phyloP scores from a whole-genome alignment of 2,113 vertebrate genomes.

The Bettongia penicillata region DNA sequence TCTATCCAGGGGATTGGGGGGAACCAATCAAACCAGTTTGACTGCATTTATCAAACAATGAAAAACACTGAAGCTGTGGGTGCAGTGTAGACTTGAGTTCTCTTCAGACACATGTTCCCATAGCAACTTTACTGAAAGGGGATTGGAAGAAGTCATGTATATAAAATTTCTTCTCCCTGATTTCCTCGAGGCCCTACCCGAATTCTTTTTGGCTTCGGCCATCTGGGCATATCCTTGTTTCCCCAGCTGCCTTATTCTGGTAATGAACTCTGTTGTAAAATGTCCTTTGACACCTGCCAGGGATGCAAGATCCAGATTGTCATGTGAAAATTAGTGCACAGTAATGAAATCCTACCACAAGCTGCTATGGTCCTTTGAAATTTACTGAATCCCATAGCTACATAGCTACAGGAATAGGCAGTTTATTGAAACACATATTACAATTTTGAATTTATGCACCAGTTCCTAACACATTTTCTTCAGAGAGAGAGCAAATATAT shows the following conservation, averaged over 20 bases:
- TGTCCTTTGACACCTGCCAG: constrained; percentile 64
- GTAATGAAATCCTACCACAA: constrained; percentile 40
- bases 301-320: constrained; percentile 66
- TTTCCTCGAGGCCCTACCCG: constrained; percentile 65
- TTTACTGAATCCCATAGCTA: constrained; percentile 10
- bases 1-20: background rate
- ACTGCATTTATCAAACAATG: constrained; percentile 68
- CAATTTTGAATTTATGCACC: constrained; percentile 53
- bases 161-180: constrained; percentile 70
- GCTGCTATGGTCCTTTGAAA: constrained; percentile 45
- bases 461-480: constrained; percentile 48
- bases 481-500: background rate
- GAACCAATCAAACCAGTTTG: constrained; percentile 69
- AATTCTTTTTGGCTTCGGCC: constrained; percentile 64
- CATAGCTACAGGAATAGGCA: constrained; percentile 24
- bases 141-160: constrained; percentile 62
- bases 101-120: constrained; percentile 73
- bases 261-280: constrained; percentile 65
- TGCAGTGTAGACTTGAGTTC: constrained; percentile 56
- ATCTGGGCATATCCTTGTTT: constrained; percentile 61
- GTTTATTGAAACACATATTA: constrained; percentile 53
- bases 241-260: constrained; percentile 32
- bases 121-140: constrained; percentile 71
- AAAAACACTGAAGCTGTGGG: constrained; percentile 59
- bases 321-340: constrained; percentile 42